Percentiles rank a stretch among this genome's conserved stretches.
These are phyloP conservation scores for Camponotus fellah DNA, from an alignment of 2,888 invertebrate genomes.

Conservation along the genomic window DNA sequence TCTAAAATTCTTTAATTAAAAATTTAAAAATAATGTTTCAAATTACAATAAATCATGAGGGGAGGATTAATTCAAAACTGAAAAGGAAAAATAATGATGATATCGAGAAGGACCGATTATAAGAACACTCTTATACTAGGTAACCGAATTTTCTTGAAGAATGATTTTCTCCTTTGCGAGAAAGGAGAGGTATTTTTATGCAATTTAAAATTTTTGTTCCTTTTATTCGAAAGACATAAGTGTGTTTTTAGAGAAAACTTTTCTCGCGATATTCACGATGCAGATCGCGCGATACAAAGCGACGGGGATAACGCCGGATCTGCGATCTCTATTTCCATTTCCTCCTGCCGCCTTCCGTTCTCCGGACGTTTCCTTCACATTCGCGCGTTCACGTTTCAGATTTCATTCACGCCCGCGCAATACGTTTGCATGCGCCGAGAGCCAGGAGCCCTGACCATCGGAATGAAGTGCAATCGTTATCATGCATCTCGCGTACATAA, in stretches of 20 bases:
- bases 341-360: conserved; percentile 24
- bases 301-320: conserved; percentile 27
- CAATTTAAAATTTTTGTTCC: neutral
- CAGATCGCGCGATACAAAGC: conserved; percentile 30
- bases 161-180: neutral
- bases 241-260: neutral
- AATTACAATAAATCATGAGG: neutral
- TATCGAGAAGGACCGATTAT: no score
- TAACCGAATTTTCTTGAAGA: no score
- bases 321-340: conserved; percentile 50
- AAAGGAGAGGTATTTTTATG: neutral
- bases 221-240: neutral
- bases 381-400: conserved; percentile 38
- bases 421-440: conserved; percentile 40
- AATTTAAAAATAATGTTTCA: neutral
- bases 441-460: conserved; percentile 39
- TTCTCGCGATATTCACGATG: neutral
- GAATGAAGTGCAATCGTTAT: conserved; percentile 45
- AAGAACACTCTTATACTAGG: no score
- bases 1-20: neutral
- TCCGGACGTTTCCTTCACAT: conserved; percentile 41
- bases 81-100: conserved; percentile 31
- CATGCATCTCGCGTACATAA: conserved; percentile 47
- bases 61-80: no score
- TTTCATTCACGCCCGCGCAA: conserved; percentile 54